Evolutionary conservation across 2,888 invertebrate species (phyloP).

Genomic region (Dicyrtomina minuta): DNA sequence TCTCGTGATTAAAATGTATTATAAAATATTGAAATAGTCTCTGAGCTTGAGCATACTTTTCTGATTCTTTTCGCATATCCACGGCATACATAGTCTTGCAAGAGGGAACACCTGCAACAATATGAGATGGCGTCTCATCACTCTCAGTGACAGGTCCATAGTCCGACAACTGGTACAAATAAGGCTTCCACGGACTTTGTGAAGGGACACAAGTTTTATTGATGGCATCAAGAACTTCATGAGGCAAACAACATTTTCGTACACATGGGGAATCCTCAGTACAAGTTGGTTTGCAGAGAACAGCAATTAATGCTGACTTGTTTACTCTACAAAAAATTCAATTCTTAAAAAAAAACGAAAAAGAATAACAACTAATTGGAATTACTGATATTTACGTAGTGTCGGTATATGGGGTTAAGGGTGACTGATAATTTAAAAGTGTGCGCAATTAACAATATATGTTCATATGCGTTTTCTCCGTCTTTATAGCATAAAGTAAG

Average conservation of each 20-base stretch:
- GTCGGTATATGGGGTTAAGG: too few species aligned
- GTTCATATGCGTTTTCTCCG: too few species aligned
- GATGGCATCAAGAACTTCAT: constrained; percentile 41
- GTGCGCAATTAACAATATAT: too few species aligned
- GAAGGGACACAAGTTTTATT: constrained; percentile 43
- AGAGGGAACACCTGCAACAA: constrained; percentile 42
- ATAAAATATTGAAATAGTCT: too few species aligned
- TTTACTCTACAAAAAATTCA: constrained; percentile 31
- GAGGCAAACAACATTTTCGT: constrained; percentile 50
- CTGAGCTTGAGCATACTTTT: constrained; percentile 49
- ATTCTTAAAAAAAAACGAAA: too few species aligned
- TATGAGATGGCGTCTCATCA: constrained; percentile 35
- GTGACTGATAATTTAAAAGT: too few species aligned
- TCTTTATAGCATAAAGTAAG: too few species aligned
- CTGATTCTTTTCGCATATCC: constrained; percentile 42
- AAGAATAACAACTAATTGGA: too few species aligned
- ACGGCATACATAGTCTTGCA: constrained; percentile 34
- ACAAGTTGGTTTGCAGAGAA: constrained; percentile 49
- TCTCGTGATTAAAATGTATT: too few species aligned
- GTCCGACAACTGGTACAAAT: constrained; percentile 35
- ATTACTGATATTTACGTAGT: too few species aligned
- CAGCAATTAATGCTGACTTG: constrained; percentile 48
- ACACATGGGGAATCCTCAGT: constrained; percentile 46
- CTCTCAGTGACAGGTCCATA: not conserved
- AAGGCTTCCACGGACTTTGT: constrained; percentile 45